Evolutionary conservation across 2,888 invertebrate genomes (phyloP), one percentile per base, ranked within the genome.

Genomic region (Volucella zonaria): DNA sequence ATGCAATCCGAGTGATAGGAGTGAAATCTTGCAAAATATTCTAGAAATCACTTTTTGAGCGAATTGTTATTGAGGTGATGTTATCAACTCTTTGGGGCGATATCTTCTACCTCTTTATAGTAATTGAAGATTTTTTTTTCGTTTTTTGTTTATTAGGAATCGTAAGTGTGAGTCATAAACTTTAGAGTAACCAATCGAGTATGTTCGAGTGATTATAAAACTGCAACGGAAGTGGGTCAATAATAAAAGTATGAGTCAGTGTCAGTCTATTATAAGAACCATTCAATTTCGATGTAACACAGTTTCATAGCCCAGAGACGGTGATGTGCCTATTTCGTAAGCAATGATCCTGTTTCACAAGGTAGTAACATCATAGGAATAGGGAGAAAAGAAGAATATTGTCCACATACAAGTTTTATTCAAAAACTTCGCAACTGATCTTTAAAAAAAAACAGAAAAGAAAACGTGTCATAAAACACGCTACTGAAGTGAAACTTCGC

Each of bases 81-180:
- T 61, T 54, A 62, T 73, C 52, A 15, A 6, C 10, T 31, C 12
- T 49, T 70, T 49, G 40, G 0, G 54, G 12, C 3, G 8, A 40
- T 49, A 58, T 40, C 40, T 38, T 62, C n/a, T 11, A 12, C 31
- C 1, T 15, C 14, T 52, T 45, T n/a, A 52, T 49, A 12, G 10
- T 15, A 58, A 10, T 15, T 45, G 2, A 23, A 23, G 18, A 8
- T 18, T 10, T 49, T 42, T 12, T 38, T 52, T n/a, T n/a, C n/a
- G n/a, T n/a, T n/a, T n/a, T 70, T 49, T 58, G 12, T 70, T 61
- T 23, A 51, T 45, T 45, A 14, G 43, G 42, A 70, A 77, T 56
- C 42, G 15, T 15, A 23, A 14, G 52, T 8, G 14, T 78, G 70
- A 78, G 64, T 78, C 70, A 78, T 78, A 58, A 64, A 76, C 12